Evolutionary conservation across 2,888 invertebrate species (phyloP).

Genomic region (Cephonodes hylas): DNA sequence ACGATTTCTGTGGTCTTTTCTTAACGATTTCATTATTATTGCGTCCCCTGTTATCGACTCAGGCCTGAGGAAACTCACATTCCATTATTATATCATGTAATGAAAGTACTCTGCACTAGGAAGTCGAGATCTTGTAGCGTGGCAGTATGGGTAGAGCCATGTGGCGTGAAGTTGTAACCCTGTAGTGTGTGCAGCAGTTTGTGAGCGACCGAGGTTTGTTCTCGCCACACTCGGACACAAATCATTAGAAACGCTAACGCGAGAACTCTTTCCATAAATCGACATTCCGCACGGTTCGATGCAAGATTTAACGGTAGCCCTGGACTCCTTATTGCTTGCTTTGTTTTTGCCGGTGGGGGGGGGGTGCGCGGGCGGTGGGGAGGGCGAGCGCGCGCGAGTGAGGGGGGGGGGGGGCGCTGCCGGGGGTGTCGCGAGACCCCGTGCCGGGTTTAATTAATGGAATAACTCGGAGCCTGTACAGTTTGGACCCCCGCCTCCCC

Average conservation of each 20-base stretch:
- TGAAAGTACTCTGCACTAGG: too few species aligned
- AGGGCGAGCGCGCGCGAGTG: conserved; percentile 19
- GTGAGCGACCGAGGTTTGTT: background rate
- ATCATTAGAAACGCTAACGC: conserved; percentile 16
- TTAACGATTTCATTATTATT: too few species aligned
- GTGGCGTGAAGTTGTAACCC: background rate
- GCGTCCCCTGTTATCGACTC: too few species aligned
- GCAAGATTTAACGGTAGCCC: conserved; percentile 39
- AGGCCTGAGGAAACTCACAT: too few species aligned
- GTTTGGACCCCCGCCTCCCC: conserved; percentile 31
- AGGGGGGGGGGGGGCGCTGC: conserved; percentile 30
- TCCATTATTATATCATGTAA: too few species aligned
- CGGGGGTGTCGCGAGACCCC: conserved; percentile 37
- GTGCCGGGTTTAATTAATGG: conserved; percentile 69
- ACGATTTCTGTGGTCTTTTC: too few species aligned
- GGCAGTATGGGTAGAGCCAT: background rate
- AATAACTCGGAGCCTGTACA: conserved; percentile 60
- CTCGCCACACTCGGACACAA: background rate
- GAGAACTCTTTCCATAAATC: conserved; percentile 47
- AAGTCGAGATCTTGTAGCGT: background rate
- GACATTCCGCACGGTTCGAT: conserved; percentile 23
- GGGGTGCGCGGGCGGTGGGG: conserved; percentile 21
- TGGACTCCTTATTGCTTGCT: conserved; percentile 60
- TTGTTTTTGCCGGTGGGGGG: conserved; percentile 56
- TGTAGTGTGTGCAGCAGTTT: background rate